Conservation (phyloP, 2,888 invertebrate genomes). For the Sisyra terminalis region DNA sequence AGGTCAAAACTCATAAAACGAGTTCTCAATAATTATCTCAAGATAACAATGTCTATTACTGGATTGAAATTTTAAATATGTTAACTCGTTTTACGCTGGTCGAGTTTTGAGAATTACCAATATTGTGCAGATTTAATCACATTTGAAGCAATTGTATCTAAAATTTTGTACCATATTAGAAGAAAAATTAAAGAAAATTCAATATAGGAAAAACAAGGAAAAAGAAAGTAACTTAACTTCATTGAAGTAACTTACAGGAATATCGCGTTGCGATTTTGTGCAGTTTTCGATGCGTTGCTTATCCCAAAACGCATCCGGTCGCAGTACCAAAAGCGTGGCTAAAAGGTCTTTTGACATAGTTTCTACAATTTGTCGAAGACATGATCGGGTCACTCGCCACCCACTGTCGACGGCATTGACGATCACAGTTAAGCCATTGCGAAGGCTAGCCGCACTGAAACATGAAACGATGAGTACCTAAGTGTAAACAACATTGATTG, state of each 20-base stretch:
- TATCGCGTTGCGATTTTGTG: slow-evolving; percentile 39
- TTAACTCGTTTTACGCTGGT: too few species aligned
- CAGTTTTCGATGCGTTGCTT: slow-evolving; percentile 55
- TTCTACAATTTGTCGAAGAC: slow-evolving; percentile 37
- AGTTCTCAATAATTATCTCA: background rate
- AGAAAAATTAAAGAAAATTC: too few species aligned
- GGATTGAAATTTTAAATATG: background rate
- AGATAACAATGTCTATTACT: background rate
- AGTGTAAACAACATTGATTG: background rate
- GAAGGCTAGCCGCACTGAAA: slow-evolving; percentile 31
- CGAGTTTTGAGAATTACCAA: too few species aligned
- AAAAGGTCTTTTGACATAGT: slow-evolving; percentile 24
- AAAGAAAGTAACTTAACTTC: too few species aligned
- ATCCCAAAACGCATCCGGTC: slow-evolving; percentile 61
- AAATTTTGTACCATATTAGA: too few species aligned
- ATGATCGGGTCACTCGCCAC: slow-evolving; percentile 42
- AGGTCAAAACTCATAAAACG: too few species aligned
- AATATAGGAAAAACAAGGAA: too few species aligned
- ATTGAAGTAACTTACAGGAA: slow-evolving; percentile 32
- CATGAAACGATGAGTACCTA: slow-evolving; percentile 4
- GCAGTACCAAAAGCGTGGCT: slow-evolving; percentile 38
- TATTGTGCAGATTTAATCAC: too few species aligned
- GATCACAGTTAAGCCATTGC: slow-evolving; percentile 39
- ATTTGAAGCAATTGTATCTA: too few species aligned
- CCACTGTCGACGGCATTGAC: slow-evolving; percentile 47